Conservation (phyloP, 2,113 vertebrate genomes). For the Platanista minor region DNA sequence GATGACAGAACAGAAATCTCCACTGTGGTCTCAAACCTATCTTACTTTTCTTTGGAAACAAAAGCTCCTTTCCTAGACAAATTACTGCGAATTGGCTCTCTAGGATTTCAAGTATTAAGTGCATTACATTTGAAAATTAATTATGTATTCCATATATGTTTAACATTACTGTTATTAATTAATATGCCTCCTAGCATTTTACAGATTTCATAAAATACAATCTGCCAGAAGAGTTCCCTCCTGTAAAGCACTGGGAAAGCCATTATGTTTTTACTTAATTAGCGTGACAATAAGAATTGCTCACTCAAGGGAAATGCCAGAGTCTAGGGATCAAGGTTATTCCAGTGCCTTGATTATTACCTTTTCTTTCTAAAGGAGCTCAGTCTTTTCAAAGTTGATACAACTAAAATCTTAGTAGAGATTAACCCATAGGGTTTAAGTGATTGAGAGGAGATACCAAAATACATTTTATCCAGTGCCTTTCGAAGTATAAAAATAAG, state of each 20-base stretch:
- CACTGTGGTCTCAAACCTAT: not conserved
- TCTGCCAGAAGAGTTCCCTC: slow-evolving; percentile 22
- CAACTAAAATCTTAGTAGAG: not conserved
- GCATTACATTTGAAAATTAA: slow-evolving; percentile 34
- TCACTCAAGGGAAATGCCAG: not conserved
- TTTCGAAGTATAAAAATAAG: not conserved
- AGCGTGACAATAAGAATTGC: slow-evolving; percentile 47
- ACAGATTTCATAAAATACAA: slow-evolving; percentile 52
- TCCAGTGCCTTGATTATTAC: not conserved
- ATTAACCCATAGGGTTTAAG: not conserved
- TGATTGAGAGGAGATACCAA: not conserved
- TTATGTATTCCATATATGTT: slow-evolving; percentile 52
- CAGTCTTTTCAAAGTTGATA: not conserved
- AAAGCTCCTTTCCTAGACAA: not conserved
- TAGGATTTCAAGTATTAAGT: not conserved
- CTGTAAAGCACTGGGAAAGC: not conserved
- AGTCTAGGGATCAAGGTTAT: slow-evolving; percentile 14
- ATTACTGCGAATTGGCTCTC: not conserved
- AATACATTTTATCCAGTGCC: not conserved
- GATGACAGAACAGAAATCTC: slow-evolving; percentile 42
- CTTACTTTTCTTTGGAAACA: slow-evolving; percentile 3
- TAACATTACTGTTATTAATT: slow-evolving; percentile 42
- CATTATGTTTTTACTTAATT: slow-evolving; percentile 67
- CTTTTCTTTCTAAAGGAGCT: not conserved
- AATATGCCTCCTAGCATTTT: slow-evolving; percentile 54